phyloP scores from a whole-genome alignment of 1,140 invertebrate species.

The Lucilia sericata region DNA sequence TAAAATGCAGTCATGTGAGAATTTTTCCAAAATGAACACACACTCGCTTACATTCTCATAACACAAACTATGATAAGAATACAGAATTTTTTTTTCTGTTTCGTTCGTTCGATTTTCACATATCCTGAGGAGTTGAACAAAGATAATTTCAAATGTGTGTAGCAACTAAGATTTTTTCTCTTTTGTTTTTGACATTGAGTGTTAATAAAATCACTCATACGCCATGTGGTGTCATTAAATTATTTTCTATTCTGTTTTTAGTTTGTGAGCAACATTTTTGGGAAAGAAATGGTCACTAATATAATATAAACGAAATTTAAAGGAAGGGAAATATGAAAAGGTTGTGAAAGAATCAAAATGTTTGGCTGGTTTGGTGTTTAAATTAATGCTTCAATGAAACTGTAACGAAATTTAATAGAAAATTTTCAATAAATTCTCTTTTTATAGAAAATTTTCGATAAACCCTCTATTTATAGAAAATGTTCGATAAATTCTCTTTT shows the following conservation, averaged over 20 bases:
- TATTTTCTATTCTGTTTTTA: background rate
- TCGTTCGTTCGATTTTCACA: background rate
- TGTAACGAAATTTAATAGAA: too few relatives aligned
- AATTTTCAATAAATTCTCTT: too few relatives aligned
- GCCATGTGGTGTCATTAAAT: slow-evolving; percentile 22
- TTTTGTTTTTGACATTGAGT: slow-evolving; percentile 12
- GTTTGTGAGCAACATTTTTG: background rate
- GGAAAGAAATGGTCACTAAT: too few relatives aligned
- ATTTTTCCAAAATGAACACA: background rate
- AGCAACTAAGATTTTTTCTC: background rate
- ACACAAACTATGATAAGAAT: slow-evolving; percentile 3
- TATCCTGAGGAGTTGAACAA: background rate
- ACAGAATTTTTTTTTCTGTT: background rate
- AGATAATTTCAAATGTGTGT: background rate
- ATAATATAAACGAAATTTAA: too few relatives aligned
- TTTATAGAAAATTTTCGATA: too few relatives aligned
- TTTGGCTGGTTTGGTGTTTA: too few relatives aligned
- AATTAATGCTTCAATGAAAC: too few relatives aligned
- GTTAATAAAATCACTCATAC: slow-evolving; percentile 29
- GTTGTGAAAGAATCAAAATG: too few relatives aligned
- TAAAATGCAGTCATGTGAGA: slow-evolving; percentile 2
- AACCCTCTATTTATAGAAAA: too few relatives aligned
- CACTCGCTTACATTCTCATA: background rate
- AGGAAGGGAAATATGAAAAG: too few relatives aligned
- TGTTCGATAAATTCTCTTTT: too few relatives aligned